Conservation (phyloP, 1,140 invertebrate species). For the Aplysia californica region DNA sequence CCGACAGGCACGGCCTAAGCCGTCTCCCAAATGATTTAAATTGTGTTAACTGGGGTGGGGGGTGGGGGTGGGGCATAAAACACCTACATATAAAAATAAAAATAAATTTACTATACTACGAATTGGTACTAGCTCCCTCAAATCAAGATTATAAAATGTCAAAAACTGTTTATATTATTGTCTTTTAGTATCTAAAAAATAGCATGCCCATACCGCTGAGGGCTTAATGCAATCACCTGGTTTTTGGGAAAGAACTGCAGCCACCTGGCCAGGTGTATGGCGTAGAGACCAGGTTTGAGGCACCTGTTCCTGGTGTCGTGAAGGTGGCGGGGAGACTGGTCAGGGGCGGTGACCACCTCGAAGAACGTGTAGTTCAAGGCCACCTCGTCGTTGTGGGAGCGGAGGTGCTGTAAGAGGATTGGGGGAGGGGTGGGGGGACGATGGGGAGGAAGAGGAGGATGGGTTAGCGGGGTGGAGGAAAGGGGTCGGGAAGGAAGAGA, state of each 20-base stretch:
- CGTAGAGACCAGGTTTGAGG: conserved; percentile 95
- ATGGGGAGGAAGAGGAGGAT: neutral
- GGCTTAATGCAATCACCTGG: too few species aligned
- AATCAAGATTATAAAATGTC: neutral
- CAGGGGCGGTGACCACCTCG: conserved; percentile 90
- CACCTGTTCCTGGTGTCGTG: conserved; percentile 88
- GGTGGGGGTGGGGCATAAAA: too few species aligned
- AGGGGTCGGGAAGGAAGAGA: too few species aligned
- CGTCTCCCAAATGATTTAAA: too few species aligned
- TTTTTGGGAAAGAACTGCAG: conserved; percentile 89
- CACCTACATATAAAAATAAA: too few species aligned
- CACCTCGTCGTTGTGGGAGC: conserved; percentile 88
- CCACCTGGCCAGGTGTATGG: conserved; percentile 96
- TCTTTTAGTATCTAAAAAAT: too few species aligned
- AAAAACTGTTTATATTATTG: neutral
- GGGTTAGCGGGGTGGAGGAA: neutral
- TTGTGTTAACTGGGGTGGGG: too few species aligned
- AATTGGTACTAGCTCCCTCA: neutral
- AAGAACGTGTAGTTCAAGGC: conserved; percentile 95
- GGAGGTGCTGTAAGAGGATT: conserved; percentile 83
- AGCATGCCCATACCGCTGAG: too few species aligned
- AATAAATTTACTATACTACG: too few species aligned
- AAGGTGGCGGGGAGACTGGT: conserved; percentile 85
- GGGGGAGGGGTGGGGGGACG: neutral
- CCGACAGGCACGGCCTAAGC: too few species aligned